Evolutionary conservation across 2,888 invertebrate species (phyloP).

Genomic region (Pseudococcus jackbeardsleyi): DNA sequence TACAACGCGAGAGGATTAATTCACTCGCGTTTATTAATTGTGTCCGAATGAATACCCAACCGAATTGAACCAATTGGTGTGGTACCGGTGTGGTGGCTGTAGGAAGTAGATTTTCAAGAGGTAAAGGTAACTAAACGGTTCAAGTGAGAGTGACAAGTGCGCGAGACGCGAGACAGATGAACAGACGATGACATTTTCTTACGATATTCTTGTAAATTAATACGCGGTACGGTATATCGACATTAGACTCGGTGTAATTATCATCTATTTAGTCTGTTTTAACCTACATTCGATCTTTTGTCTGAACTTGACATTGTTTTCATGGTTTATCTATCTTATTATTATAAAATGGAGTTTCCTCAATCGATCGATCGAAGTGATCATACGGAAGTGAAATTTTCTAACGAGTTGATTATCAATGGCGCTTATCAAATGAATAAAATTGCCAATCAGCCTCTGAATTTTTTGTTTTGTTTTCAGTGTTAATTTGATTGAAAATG

Average conservation of each 20-base stretch:
- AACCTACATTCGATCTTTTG: slow-evolving; percentile 58
- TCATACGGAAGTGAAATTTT: slow-evolving; percentile 38
- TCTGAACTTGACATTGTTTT: slow-evolving; percentile 60
- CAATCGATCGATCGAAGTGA: not conserved
- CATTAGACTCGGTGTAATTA: not conserved
- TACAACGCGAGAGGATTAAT: slow-evolving; percentile 26
- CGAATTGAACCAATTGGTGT: slow-evolving; percentile 34
- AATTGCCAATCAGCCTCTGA: not conserved
- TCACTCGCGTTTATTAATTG: slow-evolving; percentile 43
- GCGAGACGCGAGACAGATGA: slow-evolving; percentile 20
- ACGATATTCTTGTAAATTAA: not conserved
- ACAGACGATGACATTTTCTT: slow-evolving; percentile 38
- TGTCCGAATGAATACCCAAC: slow-evolving; percentile 36
- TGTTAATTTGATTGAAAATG: not conserved
- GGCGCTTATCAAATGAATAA: not conserved
- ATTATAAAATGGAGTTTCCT: not conserved
- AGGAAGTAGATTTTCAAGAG: slow-evolving; percentile 36
- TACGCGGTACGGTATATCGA: not conserved
- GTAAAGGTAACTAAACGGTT: not conserved
- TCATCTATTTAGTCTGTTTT: slow-evolving; percentile 42
- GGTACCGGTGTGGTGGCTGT: slow-evolving; percentile 17
- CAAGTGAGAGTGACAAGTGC: slow-evolving; percentile 45
- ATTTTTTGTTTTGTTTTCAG: not conserved
- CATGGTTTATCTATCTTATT: not conserved
- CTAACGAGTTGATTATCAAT: not conserved